Evolutionary conservation across 1,140 invertebrate genomes (phyloP), one percentile per base, ranked within the genome.

Genomic region (Whitmania pigra): DNA sequence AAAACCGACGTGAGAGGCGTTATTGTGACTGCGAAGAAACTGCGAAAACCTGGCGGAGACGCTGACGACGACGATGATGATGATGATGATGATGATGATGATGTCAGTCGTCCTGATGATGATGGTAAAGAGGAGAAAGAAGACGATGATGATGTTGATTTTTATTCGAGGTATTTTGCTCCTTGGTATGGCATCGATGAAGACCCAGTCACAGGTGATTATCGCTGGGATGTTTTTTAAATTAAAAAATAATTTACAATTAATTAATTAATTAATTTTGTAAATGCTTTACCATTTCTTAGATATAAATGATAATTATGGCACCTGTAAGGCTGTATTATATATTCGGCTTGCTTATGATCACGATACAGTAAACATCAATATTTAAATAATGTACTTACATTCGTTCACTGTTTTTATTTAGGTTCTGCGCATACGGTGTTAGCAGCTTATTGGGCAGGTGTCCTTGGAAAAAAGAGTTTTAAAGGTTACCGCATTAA

Each of bases 111-210:
- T 57, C 25, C 20, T 57, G 20, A n/a, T 25, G 22, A n/a, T 63
- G 57, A n/a, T 63, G 57, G 20, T 22, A 18, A 63, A 31, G 22
- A 31, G 22, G 29, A 63, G 15, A 15, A 63, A 63, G 57, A 63
- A 63, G 22, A 63, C 29, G 57, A 63, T n/a, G 57, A 31, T 22
- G 57, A 15, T 7, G 11, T 63, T 63, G 57, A 63, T 63, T 63
- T 63, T 63, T 63, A 63, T 15, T 63, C 57, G 57, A 63, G 57
- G 11, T 63, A 63, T n/a, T 63, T 63, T 31, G 57, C 57, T 25
- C 57, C 57, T 25, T 63, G 57, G 57, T 7, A 15, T 63, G 57
- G 57, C 9, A 63, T 63, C 9, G 57, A 63, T 63, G 57, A 63
- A 63, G 57, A 63, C 18, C 57, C 57, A 18, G 57, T 63, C 29